A percentile compares a stretch with the other conserved stretches of the same genome.
These are phyloP conservation scores for Saguinus imperator DNA, from an alignment of 2,113 vertebrate genomes.

Conservation along the genomic window DNA sequence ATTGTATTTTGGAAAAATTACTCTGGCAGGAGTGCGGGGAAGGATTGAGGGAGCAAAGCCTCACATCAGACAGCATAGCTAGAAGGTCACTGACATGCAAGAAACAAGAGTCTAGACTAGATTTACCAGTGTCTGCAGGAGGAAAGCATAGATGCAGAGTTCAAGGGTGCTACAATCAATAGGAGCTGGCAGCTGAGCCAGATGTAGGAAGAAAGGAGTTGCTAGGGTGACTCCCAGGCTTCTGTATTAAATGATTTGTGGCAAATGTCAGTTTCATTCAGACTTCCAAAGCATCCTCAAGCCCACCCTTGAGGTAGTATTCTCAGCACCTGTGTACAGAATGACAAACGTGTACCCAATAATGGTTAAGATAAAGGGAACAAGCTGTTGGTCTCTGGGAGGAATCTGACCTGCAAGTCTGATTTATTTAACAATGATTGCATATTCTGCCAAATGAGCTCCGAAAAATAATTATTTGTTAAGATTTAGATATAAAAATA, in stretches of 20 bases:
- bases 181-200: not conserved
- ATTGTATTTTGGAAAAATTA: constrained; percentile 30
- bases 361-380: not conserved
- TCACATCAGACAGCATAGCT: not conserved
- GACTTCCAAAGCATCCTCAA: not conserved
- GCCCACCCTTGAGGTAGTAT: not conserved
- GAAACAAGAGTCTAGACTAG: not conserved
- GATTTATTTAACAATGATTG: not conserved
- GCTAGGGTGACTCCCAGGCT: not conserved
- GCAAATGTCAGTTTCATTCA: too few species aligned
- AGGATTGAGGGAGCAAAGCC: not conserved
- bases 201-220: not conserved
- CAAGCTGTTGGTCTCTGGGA: accelerated
- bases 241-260: not conserved
- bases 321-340: not conserved
- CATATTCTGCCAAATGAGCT: not conserved
- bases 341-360: not conserved
- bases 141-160: accelerated
- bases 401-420: not conserved
- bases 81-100: not conserved
- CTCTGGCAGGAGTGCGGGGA: not conserved
- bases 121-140: not conserved
- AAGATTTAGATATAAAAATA: not conserved
- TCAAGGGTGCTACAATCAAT: not conserved
- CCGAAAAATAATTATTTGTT: not conserved